Conservation (phyloP, 2,797 vertebrate genomes). For the Myotis pilosus region DNA sequence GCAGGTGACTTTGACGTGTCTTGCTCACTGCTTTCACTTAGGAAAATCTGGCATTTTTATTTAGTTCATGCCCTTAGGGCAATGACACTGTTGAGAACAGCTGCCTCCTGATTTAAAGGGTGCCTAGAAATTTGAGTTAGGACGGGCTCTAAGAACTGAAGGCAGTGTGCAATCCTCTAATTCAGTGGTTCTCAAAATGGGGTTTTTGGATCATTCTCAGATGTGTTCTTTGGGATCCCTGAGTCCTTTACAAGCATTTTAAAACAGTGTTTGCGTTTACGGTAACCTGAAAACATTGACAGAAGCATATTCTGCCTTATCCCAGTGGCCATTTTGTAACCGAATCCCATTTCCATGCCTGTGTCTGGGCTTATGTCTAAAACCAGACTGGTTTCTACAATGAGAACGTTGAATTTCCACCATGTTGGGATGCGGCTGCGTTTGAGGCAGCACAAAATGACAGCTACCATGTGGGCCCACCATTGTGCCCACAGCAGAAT, state of each 20-base stretch:
- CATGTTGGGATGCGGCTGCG: not conserved
- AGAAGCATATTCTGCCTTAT: not conserved
- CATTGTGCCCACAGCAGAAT: not conserved
- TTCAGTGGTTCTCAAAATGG: not conserved
- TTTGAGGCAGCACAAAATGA: not conserved
- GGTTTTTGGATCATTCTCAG: not conserved
- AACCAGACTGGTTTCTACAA: not conserved
- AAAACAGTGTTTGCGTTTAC: not conserved
- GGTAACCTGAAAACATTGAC: not conserved
- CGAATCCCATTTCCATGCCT: not conserved
- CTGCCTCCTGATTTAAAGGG: not conserved
- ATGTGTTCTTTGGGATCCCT: not conserved
- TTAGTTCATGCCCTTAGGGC: not conserved
- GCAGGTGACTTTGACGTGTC: not conserved
- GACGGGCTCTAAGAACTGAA: not conserved
- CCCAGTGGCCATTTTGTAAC: not conserved
- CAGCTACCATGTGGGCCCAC: not conserved
- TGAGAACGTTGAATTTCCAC: not conserved
- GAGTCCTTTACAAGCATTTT: not conserved
- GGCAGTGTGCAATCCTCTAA: not conserved
- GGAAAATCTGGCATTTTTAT: constrained; percentile 13
- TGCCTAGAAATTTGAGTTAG: not conserved
- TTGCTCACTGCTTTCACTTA: not conserved
- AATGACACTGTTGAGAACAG: not conserved
- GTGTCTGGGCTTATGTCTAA: not conserved